Base-by-base conservation (phyloP, 2,113 vertebrate species). In the Calypte anna region DNA sequence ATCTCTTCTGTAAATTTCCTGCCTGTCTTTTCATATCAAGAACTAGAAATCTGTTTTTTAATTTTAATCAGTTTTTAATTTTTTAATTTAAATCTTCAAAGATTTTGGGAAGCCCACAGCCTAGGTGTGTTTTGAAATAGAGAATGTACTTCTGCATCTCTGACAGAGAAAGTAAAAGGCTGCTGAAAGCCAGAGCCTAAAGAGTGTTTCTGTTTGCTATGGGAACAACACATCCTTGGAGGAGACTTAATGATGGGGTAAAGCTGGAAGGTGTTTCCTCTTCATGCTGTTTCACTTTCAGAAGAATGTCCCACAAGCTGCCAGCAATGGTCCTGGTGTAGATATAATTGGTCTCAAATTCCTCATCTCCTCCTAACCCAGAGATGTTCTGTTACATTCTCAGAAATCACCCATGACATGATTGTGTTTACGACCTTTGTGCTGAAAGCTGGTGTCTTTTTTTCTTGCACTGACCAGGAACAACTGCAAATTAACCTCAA, bases 371-470 rank as follows among this genome's bases (percentile, higher is more conserved):
- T 91, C 15, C 78, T 63, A 38, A 63, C 48, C 19, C 43, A 33
- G 38, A 74, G 33, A 27, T 21, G 13, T 48, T 72, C 33, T 14
- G 1, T 66, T 69, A 38, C 16, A 62, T 57, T 53, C 82, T 55
- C 27, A 33, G 20, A 51, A 22, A 88, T 54, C 2, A 2, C 58
- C 23, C 0, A 0, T 1, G 0, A 5, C 46, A 59, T 8, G 23
- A 36, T 48, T 44, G 19, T 4, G 8, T 86, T 82, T 22, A 59
- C 78, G 61, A 74, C 8, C 24, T 91, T 77, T 89, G 22, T 89
- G 17, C 55, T 78, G 76, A 81, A 77, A 86, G 10, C 19, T 59
- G 25, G 0, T 30, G 28, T 40, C 2, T 58, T 83, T 92, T 61
- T 66, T 24, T 44, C 70, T 82, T 62, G 31, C 23, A 20, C 11